These are phyloP conservation scores for Brachionus angularis DNA, from an alignment of 1,140 invertebrate genomes.

Conservation along the genomic window DNA sequence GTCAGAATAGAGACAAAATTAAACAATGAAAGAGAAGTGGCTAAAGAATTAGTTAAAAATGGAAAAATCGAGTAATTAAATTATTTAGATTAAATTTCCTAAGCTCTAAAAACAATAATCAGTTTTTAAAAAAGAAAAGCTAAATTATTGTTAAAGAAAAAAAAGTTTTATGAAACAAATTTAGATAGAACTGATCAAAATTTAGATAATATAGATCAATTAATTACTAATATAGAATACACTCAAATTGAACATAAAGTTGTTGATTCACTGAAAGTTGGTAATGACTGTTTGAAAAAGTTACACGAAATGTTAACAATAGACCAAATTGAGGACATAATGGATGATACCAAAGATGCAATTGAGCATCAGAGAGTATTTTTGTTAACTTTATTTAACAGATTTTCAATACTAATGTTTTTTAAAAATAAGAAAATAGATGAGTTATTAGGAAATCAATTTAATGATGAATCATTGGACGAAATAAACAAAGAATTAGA, in stretches of 20 bases:
- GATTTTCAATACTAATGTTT: not conserved
- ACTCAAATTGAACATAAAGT: slow-evolving; percentile 39
- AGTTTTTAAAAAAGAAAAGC: not conserved
- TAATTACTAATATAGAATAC: slow-evolving; percentile 33
- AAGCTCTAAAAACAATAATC: not conserved
- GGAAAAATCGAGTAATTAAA: slow-evolving; percentile 43
- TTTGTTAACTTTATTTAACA: not conserved
- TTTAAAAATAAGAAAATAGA: slow-evolving; percentile 20
- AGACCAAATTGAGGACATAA: slow-evolving; percentile 40
- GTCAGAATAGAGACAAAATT: slow-evolving; percentile 15
- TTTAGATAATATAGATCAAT: slow-evolving; percentile 35
- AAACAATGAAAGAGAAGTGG: slow-evolving; percentile 24
- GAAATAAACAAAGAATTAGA: slow-evolving; percentile 40
- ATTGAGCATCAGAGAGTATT: slow-evolving; percentile 41
- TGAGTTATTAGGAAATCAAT: slow-evolving; percentile 16
- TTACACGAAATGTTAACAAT: slow-evolving; percentile 34
- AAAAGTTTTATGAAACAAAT: slow-evolving; percentile 27
- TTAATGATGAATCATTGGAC: slow-evolving; percentile 16
- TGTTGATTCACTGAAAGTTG: slow-evolving; percentile 27
- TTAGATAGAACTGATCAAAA: slow-evolving; percentile 27
- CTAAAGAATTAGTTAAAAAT: slow-evolving; percentile 39
- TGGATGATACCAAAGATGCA: slow-evolving; percentile 37
- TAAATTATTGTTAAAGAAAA: slow-evolving; percentile 37
- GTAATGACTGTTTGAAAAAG: slow-evolving; percentile 38
- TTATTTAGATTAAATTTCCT: not conserved